Percentiles rank a stretch among this genome's conserved stretches.
Conservation (phyloP, 2,113 vertebrate genomes). For the Sigmodon hispidus region DNA sequence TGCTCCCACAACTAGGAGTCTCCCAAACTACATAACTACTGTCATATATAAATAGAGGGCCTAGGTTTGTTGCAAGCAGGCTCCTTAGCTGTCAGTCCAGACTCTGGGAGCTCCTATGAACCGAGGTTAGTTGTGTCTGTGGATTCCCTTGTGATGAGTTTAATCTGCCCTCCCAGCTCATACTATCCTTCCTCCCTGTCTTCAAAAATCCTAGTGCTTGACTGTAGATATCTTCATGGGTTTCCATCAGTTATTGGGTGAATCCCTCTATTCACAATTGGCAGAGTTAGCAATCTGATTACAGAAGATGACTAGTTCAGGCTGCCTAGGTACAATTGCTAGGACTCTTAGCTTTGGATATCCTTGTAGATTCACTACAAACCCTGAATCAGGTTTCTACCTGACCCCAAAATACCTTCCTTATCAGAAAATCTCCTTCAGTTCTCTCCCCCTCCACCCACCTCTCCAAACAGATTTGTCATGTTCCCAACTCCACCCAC, state of each 20-base stretch:
- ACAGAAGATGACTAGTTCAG: not conserved
- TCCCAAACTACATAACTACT: not conserved
- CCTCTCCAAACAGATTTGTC: not conserved
- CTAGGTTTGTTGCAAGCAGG: not conserved
- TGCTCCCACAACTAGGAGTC: not conserved
- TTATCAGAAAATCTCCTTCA: not conserved
- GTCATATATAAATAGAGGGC: not conserved
- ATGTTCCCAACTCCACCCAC: not conserved
- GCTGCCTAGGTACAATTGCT: not conserved
- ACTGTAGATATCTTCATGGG: not conserved
- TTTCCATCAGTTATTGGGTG: not conserved
- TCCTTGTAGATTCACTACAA: not conserved
- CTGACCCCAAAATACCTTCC: accelerated
- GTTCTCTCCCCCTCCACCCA: not conserved
- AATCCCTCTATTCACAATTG: not conserved
- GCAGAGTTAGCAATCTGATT: not conserved
- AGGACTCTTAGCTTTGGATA: not conserved
- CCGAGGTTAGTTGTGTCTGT: not conserved
- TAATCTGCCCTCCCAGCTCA: not conserved
- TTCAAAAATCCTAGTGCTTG: not conserved
- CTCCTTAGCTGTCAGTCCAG: not conserved
- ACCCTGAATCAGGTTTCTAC: not conserved
- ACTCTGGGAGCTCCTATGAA: not conserved
- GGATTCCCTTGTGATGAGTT: not conserved
- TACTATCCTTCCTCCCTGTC: not conserved